A percentile compares a stretch with the other conserved stretches of the same genome.
phyloP scores from a whole-genome alignment of 1,140 invertebrate genomes.

The Drosophila auraria region DNA sequence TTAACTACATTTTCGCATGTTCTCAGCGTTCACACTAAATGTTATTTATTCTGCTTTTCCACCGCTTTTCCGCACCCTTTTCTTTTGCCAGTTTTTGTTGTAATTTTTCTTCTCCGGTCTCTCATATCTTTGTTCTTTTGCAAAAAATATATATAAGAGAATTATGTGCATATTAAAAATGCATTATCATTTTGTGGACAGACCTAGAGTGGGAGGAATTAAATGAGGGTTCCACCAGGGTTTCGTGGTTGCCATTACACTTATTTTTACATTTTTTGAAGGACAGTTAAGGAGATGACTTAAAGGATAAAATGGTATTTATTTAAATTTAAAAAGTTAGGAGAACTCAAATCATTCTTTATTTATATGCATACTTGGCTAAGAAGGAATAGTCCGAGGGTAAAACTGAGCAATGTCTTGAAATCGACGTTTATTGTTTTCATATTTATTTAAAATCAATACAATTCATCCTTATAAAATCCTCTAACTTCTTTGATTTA shows the following conservation, averaged over 20 bases:
- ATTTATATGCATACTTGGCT: background rate
- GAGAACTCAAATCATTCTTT: background rate
- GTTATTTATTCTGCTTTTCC: slow-evolving; percentile 52
- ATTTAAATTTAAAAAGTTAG: background rate
- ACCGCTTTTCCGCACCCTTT: slow-evolving; percentile 14
- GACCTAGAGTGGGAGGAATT: slow-evolving; percentile 7
- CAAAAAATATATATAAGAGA: slow-evolving; percentile 48
- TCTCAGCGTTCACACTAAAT: slow-evolving; percentile 55
- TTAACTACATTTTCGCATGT: slow-evolving; percentile 78
- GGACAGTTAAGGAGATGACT: slow-evolving; percentile 20
- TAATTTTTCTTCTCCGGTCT: slow-evolving; percentile 19
- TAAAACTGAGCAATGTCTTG: background rate
- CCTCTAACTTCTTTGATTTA: too few species aligned
- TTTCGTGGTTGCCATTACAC: background rate
- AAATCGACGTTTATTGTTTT: background rate
- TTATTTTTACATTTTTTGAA: slow-evolving; percentile 17
- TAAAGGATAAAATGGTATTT: background rate
- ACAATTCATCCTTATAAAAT: too few species aligned
- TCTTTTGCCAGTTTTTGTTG: slow-evolving; percentile 21
- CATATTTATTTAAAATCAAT: too few species aligned
- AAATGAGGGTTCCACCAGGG: slow-evolving; percentile 12
- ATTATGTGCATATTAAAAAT: slow-evolving; percentile 79
- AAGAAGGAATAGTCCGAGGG: background rate
- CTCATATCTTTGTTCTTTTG: slow-evolving; percentile 36
- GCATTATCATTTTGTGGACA: slow-evolving; percentile 58